phyloP scores from a whole-genome alignment of 2,888 invertebrate species.

The Tanypteryx hageni region DNA sequence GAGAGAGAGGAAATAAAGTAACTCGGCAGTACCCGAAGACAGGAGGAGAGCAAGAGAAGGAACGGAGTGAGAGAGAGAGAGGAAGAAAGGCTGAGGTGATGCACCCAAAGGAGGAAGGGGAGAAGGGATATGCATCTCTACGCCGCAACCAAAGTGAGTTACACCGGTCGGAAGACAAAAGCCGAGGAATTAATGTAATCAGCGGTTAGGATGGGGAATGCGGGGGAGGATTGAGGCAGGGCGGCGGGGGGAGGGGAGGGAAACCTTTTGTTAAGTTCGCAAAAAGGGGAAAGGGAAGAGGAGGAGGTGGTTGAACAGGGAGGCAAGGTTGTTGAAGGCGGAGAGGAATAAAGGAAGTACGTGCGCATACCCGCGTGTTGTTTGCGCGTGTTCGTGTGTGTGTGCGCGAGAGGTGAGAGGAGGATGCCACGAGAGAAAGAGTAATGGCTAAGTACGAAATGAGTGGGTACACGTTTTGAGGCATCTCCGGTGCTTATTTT shows the following conservation, averaged over 20 bases:
- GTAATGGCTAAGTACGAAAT: constrained; percentile 26
- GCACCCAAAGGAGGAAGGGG: not conserved
- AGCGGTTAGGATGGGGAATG: not conserved
- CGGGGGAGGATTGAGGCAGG: not conserved
- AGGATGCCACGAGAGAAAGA: not conserved
- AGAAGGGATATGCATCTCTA: not conserved
- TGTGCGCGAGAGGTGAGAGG: not conserved
- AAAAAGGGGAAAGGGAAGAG: not conserved
- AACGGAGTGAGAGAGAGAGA: not conserved
- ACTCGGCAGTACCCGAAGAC: not conserved
- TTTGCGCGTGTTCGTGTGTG: constrained; percentile 1
- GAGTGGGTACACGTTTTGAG: not conserved
- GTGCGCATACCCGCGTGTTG: not conserved
- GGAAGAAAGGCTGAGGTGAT: not conserved
- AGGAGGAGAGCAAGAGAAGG: not conserved
- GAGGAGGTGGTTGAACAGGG: not conserved
- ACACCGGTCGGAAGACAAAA: constrained; percentile 45
- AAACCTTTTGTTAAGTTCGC: not conserved
- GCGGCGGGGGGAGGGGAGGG: not conserved
- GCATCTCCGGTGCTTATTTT: not conserved
- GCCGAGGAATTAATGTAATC: constrained; percentile 51
- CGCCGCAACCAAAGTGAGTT: constrained; percentile 51
- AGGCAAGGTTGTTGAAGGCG: not conserved
- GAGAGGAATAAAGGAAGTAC: not conserved
- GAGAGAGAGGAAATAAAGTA: too few relatives aligned